Evolutionary conservation across 2,888 invertebrate genomes (phyloP), one percentile per base, ranked within the genome.

Genomic region (Heteromyza rotundicornis): DNA sequence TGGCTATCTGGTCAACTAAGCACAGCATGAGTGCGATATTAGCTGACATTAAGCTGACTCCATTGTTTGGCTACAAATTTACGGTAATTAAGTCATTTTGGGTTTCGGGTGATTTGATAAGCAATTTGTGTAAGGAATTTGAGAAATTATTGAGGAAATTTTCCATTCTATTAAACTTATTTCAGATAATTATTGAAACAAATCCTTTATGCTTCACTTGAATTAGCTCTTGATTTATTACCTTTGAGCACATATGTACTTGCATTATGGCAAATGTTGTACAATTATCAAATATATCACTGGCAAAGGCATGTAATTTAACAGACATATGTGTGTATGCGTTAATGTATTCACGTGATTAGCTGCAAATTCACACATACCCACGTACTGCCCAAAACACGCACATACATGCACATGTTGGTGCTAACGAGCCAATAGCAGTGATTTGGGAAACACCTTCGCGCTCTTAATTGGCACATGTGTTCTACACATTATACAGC

Each of bases 1-100:
- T n/a, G n/a, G n/a, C n/a, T n/a, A n/a, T 2, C 32, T 3, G 35
- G 16, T 53, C 51, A 51, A 23, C 14, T 20, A 23, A 51, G 10
- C 51, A 51, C 23, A 51, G 23, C 51, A 51, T 51, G 51, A 19
- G 23, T 2, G 10, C n/a, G n/a, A n/a, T n/a, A n/a, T n/a, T n/a
- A n/a, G n/a, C n/a, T 10, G n/a, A 22, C 22, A 51, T 51, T 22
- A 14, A 51, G 14, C 8, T 23, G 14, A 8, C 14, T 32, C 32
- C 5, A 32, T 32, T 32, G 32, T 32, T 32, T 12, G 7, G 32
- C 32, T 12, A 32, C 32, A 32, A 32, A 32, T 32, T 32, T 8
- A 32, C 12, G 5, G 32, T 32, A 32, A 32, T 32, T 32, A 32
- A 32, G 32, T 32, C 32, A 32, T 32, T 32, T n/a, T n/a, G 12